Percentiles rank a stretch among this genome's conserved stretches.
phyloP scores from a whole-genome alignment of 2,888 invertebrate species.

The Biston betularia region DNA sequence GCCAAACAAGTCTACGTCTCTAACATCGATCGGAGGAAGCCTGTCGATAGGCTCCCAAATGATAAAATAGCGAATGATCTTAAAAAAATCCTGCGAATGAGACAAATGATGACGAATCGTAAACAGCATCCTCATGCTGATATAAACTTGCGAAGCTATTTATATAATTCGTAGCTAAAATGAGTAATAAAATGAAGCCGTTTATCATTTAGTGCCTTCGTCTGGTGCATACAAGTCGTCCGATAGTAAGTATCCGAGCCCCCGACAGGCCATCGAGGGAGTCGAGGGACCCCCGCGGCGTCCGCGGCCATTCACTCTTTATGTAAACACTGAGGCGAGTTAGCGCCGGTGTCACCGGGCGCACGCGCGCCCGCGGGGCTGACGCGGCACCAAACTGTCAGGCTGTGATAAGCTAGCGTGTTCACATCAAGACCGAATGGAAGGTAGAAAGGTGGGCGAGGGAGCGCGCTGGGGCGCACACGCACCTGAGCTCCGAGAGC shows the following conservation, averaged over 20 bases:
- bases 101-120: slow-evolving; percentile 52
- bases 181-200: slow-evolving; percentile 68
- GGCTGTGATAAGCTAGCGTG: slow-evolving; percentile 47
- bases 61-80: slow-evolving; percentile 79
- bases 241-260: slow-evolving; percentile 66
- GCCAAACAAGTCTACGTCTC: slow-evolving; percentile 63
- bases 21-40: slow-evolving; percentile 77
- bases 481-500: slow-evolving; percentile 96
- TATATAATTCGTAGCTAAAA: slow-evolving; percentile 41
- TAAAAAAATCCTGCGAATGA: slow-evolving; percentile 61
- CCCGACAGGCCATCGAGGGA: slow-evolving; percentile 46
- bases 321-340: slow-evolving; percentile 43
- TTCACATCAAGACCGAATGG: slow-evolving; percentile 49
- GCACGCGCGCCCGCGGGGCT: slow-evolving; percentile 19
- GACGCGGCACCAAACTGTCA: slow-evolving; percentile 42
- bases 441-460: slow-evolving; percentile 29
- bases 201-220: slow-evolving; percentile 85
- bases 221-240: slow-evolving; percentile 74
- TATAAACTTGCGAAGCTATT: slow-evolving; percentile 69
- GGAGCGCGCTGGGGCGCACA: slow-evolving; percentile 29
- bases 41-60: slow-evolving; percentile 79
- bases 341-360: slow-evolving; percentile 17
- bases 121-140: slow-evolving; percentile 72
- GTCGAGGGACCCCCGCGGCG: slow-evolving; percentile 47
- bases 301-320: slow-evolving; percentile 38